Evolutionary conservation across 2,888 invertebrate species (phyloP), one percentile per base, ranked within the genome.

Genomic region (Pristionchus maxplancki): DNA sequence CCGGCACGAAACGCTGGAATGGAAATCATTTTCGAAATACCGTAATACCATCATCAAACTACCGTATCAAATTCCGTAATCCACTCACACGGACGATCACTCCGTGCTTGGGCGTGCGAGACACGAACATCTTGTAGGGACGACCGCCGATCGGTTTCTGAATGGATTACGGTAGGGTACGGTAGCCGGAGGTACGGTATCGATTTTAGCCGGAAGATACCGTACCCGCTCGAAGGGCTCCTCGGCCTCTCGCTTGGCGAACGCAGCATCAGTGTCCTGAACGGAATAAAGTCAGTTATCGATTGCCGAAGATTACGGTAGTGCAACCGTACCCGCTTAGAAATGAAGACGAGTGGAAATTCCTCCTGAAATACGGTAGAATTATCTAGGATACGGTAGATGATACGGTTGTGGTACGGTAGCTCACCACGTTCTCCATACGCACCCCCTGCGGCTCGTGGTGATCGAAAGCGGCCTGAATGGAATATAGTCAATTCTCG

Each of bases 1-100:
- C n/a, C 64, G 64, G 64, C 31, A 67, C 64, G 64, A 67, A 67
- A 6, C 64, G 64, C 64, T 67, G 64, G 31, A 67, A n/a, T n/a
- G n/a, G n/a, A n/a, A n/a, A n/a, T n/a, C n/a, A n/a, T n/a, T n/a
- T n/a, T 31, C 17, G 13, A 1, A 31, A 67, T 34, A 3, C 20
- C 15, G 11, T 0, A 67, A 11, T 24, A 24, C 15, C 34, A 6
- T 44, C 44, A 44, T 44, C 44, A 44, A 15, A 9, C 58, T 58
- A 58, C n/a, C 58, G n/a, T n/a, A 58, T 24, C n/a, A 24, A 2
- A 58, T 9, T 44, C 44, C 8, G 11, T 44, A n/a, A n/a, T n/a
- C 8, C 11, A 44, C 64, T 67, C 34, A 67, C 64, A 67, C 64
- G 64, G 15, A 67, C 64, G 64, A 1, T 31, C 28, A 67, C 31